Conservation (phyloP, 1,140 invertebrate genomes). For the Pemphigus obesinymphae region DNA sequence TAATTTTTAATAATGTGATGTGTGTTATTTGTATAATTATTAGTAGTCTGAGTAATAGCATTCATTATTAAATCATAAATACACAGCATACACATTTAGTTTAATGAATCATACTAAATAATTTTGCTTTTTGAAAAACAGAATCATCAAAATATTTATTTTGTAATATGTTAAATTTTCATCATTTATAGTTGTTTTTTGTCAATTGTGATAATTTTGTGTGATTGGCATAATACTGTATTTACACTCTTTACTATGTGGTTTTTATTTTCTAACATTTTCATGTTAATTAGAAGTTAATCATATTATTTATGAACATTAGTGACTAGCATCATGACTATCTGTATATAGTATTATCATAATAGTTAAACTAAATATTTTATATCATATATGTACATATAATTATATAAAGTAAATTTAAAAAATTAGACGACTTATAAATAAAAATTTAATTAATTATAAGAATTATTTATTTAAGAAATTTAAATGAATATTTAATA, state of each 20-base stretch:
- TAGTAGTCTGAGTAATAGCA: not conserved
- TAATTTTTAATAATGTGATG: not conserved
- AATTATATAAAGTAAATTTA: not conserved
- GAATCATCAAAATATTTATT: not conserved
- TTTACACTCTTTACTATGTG: not conserved
- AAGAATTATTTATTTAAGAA: too few species aligned
- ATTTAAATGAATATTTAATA: too few species aligned
- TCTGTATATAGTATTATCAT: not conserved
- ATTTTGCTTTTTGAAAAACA: not conserved
- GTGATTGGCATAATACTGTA: not conserved
- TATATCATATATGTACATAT: too few species aligned
- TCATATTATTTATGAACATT: too few species aligned
- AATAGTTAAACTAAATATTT: not conserved
- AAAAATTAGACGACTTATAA: too few species aligned
- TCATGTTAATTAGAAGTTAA: not conserved
- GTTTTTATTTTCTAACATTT: not conserved
- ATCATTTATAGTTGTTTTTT: not conserved
- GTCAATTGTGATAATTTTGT: not conserved
- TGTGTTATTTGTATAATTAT: constrained; percentile 9
- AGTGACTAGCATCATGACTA: too few species aligned
- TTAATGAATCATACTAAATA: not conserved
- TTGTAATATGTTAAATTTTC: not conserved
- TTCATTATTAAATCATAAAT: not conserved
- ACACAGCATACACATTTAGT: not conserved
- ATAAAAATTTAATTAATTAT: too few species aligned